Percentiles rank a stretch among this genome's conserved stretches.
Evolutionary conservation across 2,888 invertebrate genomes (phyloP).

Genomic region (Amiota communis): DNA sequence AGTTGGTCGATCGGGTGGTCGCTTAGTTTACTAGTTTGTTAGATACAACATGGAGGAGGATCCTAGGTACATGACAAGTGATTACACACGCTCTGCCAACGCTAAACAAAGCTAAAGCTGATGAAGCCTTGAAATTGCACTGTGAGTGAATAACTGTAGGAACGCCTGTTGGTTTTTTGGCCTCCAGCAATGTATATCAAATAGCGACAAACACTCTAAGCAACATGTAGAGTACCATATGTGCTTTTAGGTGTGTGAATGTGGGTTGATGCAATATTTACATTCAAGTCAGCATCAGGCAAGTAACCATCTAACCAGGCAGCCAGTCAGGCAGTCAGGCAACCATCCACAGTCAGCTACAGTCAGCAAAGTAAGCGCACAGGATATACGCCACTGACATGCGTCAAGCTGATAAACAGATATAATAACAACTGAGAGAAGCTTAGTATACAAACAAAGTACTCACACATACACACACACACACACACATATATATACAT

Average conservation of each 20-base stretch:
- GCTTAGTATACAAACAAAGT: conserved; percentile 20
- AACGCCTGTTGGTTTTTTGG: neutral
- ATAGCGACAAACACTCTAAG: conserved; percentile 6
- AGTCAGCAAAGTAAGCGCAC: neutral
- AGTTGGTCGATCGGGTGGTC: neutral
- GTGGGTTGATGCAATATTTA: neutral
- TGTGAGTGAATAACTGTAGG: neutral
- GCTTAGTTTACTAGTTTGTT: too few relatives aligned
- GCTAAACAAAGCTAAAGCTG: too few relatives aligned
- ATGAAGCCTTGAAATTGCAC: too few relatives aligned
- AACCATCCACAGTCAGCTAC: neutral
- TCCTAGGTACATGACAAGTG: conserved; percentile 23
- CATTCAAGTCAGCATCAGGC: neutral
- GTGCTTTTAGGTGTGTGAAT: conserved; percentile 3
- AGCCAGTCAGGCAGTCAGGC: neutral
- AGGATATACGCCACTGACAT: conserved; percentile 15
- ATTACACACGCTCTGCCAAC: conserved; percentile 12
- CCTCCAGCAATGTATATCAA: neutral
- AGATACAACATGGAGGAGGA: neutral
- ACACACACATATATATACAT: neutral
- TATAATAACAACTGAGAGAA: conserved; percentile 24
- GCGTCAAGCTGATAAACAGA: conserved; percentile 14
- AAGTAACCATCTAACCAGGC: too few relatives aligned
- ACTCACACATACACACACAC: conserved; percentile 2
- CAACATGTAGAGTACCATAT: neutral